A percentile compares a stretch with the other conserved stretches of the same genome.
Evolutionary conservation across 2,797 vertebrate genomes (phyloP).

Genomic region (Spinibarbus caldwelli): DNA sequence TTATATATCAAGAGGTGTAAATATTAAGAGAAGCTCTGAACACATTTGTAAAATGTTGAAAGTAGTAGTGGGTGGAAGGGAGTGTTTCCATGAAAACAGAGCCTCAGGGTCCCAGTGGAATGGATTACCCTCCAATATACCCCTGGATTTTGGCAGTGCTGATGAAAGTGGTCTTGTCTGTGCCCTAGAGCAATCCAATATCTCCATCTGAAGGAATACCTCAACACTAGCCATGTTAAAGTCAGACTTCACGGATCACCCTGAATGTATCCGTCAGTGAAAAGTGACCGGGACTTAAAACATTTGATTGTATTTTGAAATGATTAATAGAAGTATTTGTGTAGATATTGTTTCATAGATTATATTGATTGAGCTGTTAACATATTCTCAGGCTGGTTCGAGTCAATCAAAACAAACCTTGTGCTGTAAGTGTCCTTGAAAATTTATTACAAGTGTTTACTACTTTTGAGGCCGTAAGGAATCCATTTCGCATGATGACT

Average conservation of each 20-base stretch:
- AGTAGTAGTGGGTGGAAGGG: constrained; percentile 1
- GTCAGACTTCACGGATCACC: constrained; percentile 18
- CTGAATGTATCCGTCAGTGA: background rate
- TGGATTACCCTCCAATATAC: constrained; percentile 66
- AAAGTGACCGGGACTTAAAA: background rate
- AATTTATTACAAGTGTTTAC: background rate
- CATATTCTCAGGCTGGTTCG: background rate
- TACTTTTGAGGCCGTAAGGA: background rate
- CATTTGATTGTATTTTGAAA: background rate
- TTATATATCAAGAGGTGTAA: background rate
- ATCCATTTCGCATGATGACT: background rate
- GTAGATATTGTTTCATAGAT: background rate
- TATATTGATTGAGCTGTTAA: background rate
- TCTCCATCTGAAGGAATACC: constrained; percentile 57
- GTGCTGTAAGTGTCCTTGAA: background rate
- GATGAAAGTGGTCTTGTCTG: constrained; percentile 72
- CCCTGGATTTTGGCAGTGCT: constrained; percentile 67
- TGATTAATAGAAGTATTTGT: background rate
- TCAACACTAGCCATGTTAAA: constrained; percentile 30
- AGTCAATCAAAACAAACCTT: background rate
- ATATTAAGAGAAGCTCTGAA: background rate
- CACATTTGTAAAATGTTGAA: background rate
- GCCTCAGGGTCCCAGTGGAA: constrained; percentile 63
- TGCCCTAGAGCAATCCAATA: constrained; percentile 68
- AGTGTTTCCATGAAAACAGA: constrained; percentile 61